These are phyloP conservation scores for Sebastes nivosus DNA, from an alignment of 2,797 vertebrate species.

Conservation along the genomic window DNA sequence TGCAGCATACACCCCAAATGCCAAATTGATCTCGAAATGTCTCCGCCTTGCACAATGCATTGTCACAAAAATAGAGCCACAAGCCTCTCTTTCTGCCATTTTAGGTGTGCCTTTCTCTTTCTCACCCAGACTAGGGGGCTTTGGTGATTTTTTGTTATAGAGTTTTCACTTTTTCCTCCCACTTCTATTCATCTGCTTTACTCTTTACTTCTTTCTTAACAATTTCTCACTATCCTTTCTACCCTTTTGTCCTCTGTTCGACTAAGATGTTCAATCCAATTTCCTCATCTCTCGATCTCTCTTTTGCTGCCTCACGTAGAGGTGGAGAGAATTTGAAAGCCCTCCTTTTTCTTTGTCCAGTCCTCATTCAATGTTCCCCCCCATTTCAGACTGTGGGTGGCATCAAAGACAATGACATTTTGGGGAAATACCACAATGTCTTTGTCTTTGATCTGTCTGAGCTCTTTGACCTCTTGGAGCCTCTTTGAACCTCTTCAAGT, in stretches of 20 bases:
- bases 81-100: conserved; percentile 16
- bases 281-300: conserved; percentile 34
- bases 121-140: not conserved
- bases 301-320: conserved; percentile 16
- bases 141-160: conserved; percentile 42
- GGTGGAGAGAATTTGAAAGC: conserved; percentile 19
- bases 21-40: conserved; percentile 29
- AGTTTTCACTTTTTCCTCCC: conserved; percentile 42
- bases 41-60: not conserved
- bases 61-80: conserved; percentile 22
- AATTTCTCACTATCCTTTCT: conserved; percentile 16
- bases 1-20: not conserved
- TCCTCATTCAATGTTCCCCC: not conserved
- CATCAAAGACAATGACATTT: conserved; percentile 70
- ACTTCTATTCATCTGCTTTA: conserved; percentile 28
- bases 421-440: conserved; percentile 51
- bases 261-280: conserved; percentile 53
- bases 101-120: conserved; percentile 12
- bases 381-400: conserved; percentile 12
- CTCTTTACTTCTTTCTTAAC: conserved; percentile 27
- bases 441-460: conserved; percentile 29
- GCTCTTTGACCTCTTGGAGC: conserved; percentile 34
- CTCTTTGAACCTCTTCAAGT: conserved; percentile 15
- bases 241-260: conserved; percentile 15
- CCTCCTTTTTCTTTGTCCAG: conserved; percentile 13